Percentiles rank a stretch among this genome's conserved stretches.
Conservation (phyloP, 2,113 vertebrate genomes). For the Larimichthys crocea region DNA sequence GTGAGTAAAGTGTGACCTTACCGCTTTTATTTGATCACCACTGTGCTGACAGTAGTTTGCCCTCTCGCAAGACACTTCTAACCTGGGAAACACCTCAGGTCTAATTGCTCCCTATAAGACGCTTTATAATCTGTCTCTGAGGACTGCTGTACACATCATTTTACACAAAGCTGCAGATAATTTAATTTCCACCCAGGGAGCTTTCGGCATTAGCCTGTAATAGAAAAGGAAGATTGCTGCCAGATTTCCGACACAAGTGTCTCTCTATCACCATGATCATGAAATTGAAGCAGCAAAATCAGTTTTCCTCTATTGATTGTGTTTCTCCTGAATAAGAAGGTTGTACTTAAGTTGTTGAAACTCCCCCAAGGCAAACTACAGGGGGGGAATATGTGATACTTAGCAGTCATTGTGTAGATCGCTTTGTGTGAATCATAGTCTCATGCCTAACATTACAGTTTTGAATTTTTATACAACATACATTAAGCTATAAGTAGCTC, state of each 20-base stretch:
- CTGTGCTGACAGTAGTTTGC: conserved; percentile 48
- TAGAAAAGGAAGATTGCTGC: conserved; percentile 70
- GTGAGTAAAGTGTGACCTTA: conserved; percentile 62
- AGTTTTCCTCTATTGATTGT: conserved; percentile 46
- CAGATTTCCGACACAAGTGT: conserved; percentile 61
- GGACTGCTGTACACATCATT: conserved; percentile 72
- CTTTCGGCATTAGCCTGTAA: conserved; percentile 66
- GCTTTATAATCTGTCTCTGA: conserved; percentile 70
- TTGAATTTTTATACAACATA: conserved; percentile 15
- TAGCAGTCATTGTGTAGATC: background rate
- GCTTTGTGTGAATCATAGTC: conserved; percentile 9
- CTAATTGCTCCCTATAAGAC: conserved; percentile 80
- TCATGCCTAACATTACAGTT: background rate
- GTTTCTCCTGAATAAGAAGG: conserved; percentile 30
- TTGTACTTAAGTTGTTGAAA: conserved; percentile 38
- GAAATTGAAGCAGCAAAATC: conserved; percentile 53
- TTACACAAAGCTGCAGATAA: conserved; percentile 78
- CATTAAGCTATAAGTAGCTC: background rate
- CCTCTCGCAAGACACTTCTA: conserved; percentile 67
- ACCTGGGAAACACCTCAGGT: conserved; percentile 76
- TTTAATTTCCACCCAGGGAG: conserved; percentile 79
- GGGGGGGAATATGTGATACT: background rate
- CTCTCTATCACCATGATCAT: conserved; percentile 46
- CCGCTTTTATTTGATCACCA: conserved; percentile 74
- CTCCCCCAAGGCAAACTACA: conserved; percentile 4